Conservation (phyloP, 2,113 vertebrate genomes). For the Camelus dromedarius region DNA sequence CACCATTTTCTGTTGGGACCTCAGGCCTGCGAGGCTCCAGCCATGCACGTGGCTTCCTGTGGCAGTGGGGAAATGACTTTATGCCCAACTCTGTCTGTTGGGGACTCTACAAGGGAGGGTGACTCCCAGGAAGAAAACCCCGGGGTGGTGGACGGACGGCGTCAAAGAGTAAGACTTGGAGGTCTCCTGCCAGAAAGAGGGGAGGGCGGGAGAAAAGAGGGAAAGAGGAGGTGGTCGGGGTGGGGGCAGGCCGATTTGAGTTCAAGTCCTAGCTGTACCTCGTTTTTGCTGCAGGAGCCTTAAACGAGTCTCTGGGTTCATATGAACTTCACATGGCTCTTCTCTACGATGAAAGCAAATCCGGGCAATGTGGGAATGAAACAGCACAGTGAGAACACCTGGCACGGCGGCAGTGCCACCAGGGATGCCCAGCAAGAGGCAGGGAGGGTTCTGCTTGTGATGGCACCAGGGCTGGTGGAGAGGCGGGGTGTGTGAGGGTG, state of each 20-base stretch:
- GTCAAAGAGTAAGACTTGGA: not conserved
- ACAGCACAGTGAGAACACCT: not conserved
- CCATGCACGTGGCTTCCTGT: not conserved
- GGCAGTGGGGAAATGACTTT: not conserved
- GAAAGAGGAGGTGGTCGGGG: not conserved
- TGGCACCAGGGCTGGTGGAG: not conserved
- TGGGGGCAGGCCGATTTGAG: not conserved
- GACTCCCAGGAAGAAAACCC: not conserved
- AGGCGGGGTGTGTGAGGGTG: not conserved
- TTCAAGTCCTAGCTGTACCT: not conserved
- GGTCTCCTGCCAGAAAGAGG: not conserved
- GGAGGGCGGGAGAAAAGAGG: not conserved
- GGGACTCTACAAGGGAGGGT: not conserved
- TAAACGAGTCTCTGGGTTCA: not conserved
- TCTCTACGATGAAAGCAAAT: not conserved
- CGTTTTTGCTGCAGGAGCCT: not conserved
- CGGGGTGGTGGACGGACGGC: not conserved
- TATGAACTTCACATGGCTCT: not conserved
- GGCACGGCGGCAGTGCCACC: not conserved
- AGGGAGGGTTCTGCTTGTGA: not conserved
- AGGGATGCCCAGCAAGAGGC: not conserved
- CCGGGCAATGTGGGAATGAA: not conserved
- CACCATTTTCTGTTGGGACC: fast-evolving
- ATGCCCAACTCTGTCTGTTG: not conserved
- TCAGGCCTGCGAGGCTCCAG: not conserved